Evolutionary conservation across 1,140 invertebrate species (phyloP).

Genomic region (Holotrichia oblita): DNA sequence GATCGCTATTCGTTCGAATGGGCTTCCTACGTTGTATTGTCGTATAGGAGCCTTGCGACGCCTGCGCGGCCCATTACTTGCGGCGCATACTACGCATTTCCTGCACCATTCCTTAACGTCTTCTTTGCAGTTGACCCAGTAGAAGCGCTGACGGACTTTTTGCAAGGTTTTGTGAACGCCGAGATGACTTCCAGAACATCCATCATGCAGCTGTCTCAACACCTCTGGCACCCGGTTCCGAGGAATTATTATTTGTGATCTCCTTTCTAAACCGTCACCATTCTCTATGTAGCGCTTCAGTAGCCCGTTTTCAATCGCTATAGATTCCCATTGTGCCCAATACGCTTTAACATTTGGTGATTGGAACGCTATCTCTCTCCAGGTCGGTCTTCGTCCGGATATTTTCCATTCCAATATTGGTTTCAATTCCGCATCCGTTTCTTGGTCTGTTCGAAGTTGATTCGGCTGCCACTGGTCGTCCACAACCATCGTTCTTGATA

Average conservation of each 20-base stretch:
- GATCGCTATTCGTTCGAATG: constrained; percentile 50
- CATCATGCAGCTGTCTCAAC: constrained; percentile 42
- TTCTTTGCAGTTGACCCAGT: constrained; percentile 49
- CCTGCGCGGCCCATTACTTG: constrained; percentile 47
- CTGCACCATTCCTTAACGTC: constrained; percentile 50
- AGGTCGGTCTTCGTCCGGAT: neutral
- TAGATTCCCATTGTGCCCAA: constrained; percentile 46
- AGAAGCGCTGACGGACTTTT: constrained; percentile 41
- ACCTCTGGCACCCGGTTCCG: constrained; percentile 30
- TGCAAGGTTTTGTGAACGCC: constrained; percentile 44
- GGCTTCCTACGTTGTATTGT: constrained; percentile 32
- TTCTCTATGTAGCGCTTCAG: constrained; percentile 43
- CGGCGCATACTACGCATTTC: constrained; percentile 49
- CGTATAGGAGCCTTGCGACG: constrained; percentile 45
- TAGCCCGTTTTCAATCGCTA: constrained; percentile 42
- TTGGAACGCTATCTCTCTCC: neutral
- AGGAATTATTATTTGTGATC: constrained; percentile 36
- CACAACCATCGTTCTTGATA: no score
- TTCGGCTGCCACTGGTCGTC: neutral
- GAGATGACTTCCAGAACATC: constrained; percentile 46
- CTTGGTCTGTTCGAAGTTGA: neutral
- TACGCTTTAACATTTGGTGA: constrained; percentile 45
- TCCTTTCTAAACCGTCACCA: neutral
- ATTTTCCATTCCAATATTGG: neutral
- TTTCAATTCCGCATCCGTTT: constrained; percentile 13